phyloP scores from a whole-genome alignment of 2,888 invertebrate genomes.

The Linnaemya tessellans region DNA sequence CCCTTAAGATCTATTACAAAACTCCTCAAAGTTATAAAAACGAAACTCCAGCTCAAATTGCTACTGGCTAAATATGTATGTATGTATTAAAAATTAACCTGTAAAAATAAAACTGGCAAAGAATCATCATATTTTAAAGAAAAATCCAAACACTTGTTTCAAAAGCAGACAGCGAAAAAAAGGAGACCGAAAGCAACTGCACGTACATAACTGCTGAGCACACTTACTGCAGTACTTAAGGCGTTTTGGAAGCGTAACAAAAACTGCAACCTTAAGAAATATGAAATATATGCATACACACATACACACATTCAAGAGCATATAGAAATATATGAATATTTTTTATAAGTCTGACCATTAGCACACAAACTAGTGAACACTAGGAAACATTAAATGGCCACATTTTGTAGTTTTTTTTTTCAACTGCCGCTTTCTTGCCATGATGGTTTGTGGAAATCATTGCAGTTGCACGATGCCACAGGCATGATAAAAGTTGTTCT shows the following conservation, averaged over 20 bases:
- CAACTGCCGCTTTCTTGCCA: constrained; percentile 23
- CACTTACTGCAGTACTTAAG: constrained; percentile 65
- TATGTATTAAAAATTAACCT: constrained; percentile 58
- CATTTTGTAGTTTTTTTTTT: constrained; percentile 32
- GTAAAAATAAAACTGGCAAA: constrained; percentile 37
- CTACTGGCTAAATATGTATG: constrained; percentile 35
- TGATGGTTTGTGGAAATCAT: constrained; percentile 10
- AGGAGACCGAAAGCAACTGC: constrained; percentile 13
- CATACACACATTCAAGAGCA: not conserved
- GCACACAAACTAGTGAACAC: constrained; percentile 47
- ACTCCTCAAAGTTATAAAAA: not conserved
- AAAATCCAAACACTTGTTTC: constrained; percentile 34
- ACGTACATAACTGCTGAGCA: constrained; percentile 50
- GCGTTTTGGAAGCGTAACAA: constrained; percentile 41
- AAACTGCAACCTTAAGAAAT: constrained; percentile 34
- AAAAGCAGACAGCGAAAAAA: constrained; percentile 8
- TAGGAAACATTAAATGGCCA: constrained; percentile 34
- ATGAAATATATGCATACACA: not conserved
- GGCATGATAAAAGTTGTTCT: constrained; percentile 21
- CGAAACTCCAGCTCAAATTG: constrained; percentile 28
- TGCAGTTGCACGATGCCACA: constrained; percentile 40
- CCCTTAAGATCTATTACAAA: constrained; percentile 8
- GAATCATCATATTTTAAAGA: constrained; percentile 3
- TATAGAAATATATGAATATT: constrained; percentile 16
- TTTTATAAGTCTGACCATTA: constrained; percentile 33